phyloP scores from a whole-genome alignment of 2,888 invertebrate species.

The Bursaphelenchus okinawaensis region DNA sequence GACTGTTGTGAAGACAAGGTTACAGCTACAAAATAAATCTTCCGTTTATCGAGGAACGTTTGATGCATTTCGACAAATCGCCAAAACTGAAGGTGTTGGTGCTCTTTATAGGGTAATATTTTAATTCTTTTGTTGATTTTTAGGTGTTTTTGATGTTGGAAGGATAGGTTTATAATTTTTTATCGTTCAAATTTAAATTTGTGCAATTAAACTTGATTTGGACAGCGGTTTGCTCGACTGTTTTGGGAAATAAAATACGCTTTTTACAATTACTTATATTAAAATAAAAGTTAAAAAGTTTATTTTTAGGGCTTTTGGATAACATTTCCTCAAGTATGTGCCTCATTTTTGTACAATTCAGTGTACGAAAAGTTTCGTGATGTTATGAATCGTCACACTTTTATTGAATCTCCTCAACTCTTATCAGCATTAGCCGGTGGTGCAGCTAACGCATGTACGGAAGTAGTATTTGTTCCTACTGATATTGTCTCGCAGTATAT shows the following conservation, averaged over 20 bases:
- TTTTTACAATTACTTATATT: neutral
- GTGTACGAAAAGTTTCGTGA: constrained; percentile 51
- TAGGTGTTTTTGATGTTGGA: neutral
- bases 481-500: constrained; percentile 53
- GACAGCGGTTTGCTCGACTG: neutral
- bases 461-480: constrained; percentile 52
- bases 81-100: constrained; percentile 43
- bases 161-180: neutral
- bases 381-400: constrained; percentile 30
- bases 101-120: constrained; percentile 46
- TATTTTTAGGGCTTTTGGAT: constrained; percentile 53
- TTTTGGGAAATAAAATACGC: neutral
- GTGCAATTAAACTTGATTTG: too few relatives aligned
- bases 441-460: constrained; percentile 44
- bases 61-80: constrained; percentile 50
- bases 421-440: constrained; percentile 33
- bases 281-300: neutral
- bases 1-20: constrained; percentile 44
- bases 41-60: constrained; percentile 44
- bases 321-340: constrained; percentile 52
- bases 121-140: neutral
- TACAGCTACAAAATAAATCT: constrained; percentile 52
- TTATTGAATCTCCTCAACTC: constrained; percentile 19
- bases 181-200: neutral
- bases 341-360: constrained; percentile 51